Percentiles rank a stretch among this genome's conserved stretches.
These are phyloP conservation scores for Euphonia xanthogaster DNA, from an alignment of 2,797 vertebrate species.

Conservation along the genomic window DNA sequence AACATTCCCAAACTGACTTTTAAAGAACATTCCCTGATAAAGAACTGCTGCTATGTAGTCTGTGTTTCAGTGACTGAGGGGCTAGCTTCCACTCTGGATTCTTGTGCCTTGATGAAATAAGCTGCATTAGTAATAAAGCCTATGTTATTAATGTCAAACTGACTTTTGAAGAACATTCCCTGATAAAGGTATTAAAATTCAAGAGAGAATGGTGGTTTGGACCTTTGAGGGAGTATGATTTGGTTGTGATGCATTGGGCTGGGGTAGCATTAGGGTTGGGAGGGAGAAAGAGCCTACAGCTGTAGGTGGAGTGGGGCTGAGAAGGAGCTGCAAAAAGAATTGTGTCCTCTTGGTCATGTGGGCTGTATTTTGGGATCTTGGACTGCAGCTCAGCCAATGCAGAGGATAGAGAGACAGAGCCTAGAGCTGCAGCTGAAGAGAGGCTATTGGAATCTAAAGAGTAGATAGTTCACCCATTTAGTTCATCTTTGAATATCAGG, in stretches of 20 bases:
- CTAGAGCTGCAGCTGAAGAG: neutral
- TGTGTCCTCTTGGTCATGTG: neutral
- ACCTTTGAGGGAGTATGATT: neutral
- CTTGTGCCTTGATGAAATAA: neutral
- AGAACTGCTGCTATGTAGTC: neutral
- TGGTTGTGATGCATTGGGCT: neutral
- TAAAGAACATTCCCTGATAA: too few relatives aligned
- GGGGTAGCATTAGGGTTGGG: neutral
- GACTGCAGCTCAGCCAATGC: neutral
- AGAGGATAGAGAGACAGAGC: neutral
- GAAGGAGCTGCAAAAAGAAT: neutral
- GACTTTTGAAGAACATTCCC: neutral
- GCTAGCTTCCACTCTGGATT: neutral
- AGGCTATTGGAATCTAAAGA: neutral
- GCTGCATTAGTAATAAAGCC: neutral
- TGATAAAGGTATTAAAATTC: neutral
- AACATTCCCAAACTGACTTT: too few relatives aligned
- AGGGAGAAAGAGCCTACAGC: neutral
- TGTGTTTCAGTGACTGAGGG: neutral
- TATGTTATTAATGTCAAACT: neutral
- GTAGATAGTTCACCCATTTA: neutral
- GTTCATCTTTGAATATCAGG: neutral
- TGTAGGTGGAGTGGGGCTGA: neutral
- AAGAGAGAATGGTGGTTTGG: neutral
- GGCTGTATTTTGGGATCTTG: neutral